Conservation (phyloP, 2,113 vertebrate genomes). For the Malurus elegans region DNA sequence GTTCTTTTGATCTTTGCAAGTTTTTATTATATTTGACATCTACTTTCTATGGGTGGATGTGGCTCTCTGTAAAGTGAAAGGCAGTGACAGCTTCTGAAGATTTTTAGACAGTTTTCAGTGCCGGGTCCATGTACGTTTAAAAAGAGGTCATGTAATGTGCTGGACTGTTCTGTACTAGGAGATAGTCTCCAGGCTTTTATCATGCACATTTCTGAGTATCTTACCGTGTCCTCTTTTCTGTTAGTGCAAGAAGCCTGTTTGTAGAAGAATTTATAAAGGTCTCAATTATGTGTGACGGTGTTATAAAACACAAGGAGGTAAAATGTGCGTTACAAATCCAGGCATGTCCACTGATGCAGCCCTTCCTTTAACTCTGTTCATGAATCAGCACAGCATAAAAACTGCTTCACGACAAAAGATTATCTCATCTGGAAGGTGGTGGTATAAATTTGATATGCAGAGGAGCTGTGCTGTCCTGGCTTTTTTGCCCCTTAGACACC, state of each 20-base stretch:
- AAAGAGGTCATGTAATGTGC: not conserved
- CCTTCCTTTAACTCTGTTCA: constrained; percentile 5
- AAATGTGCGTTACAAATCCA: constrained; percentile 17
- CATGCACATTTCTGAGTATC: not conserved
- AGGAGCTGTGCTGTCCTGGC: not conserved
- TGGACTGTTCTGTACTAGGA: not conserved
- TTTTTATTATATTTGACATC: not conserved
- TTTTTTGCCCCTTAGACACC: not conserved
- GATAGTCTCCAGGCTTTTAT: not conserved
- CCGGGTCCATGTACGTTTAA: not conserved
- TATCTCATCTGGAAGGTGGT: not conserved
- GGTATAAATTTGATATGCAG: constrained; percentile 1
- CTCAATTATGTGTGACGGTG: not conserved
- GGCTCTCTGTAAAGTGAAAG: not conserved
- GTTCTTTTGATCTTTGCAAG: not conserved
- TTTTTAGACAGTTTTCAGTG: not conserved
- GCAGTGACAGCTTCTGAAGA: not conserved
- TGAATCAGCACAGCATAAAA: constrained; percentile 23
- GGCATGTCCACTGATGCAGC: not conserved
- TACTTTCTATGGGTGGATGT: not conserved
- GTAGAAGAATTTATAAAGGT: constrained; percentile 30
- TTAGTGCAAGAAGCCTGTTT: not conserved
- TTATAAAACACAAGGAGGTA: not conserved
- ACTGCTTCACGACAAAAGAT: not conserved
- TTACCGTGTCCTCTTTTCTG: not conserved